Base-by-base conservation (phyloP, 92 coral and sea anemone species). In the Hydrozoanthus gracilis region DNA sequence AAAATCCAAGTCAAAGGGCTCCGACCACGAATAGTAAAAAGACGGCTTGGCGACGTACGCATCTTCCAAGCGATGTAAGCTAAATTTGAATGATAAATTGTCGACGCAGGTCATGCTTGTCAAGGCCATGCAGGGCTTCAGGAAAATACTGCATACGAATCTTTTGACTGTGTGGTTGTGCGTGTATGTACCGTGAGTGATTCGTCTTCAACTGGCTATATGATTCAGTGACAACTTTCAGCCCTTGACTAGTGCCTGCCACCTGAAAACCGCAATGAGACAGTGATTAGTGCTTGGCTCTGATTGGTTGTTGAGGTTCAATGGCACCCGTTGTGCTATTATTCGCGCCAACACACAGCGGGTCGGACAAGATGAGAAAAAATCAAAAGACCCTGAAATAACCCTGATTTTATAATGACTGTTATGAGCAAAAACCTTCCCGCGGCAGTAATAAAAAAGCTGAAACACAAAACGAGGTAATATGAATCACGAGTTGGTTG, bases 11-110 rank as follows among this genome's bases (percentile, higher is more conserved):
- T 92, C 92, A 83, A 92, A 90, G 18, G 98, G 98, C 54, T 94
- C 98, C 8, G 98, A 92, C 98, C 98, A 94, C 70, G 98, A 94
- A 84, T 77, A 94, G 82, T 84, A 92, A 74, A 92, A 94, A 10
- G 92, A 77, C 60, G 94, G 92, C 62, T 90, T 88, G 27, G 88
- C 73, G 47, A 87, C 88, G 86, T 89, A 90, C 78, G 86, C 61
- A 61, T 92, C 95, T 69, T 94, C 98, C 51, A 94, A 88, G 27
- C 93, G 91, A 58, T 94, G 94, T 67, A 91, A 84, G 20, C 93
- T 91, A 51, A 94, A 88, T 56, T 94, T 89, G 62, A 90, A 83
- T 3, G 95, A 90, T 61, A 94, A 86, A 27, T 79, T 86, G 76
- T 94, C 98, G n/a, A 94, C 88, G 73, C 95, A 92, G 27, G 93